phyloP scores from a whole-genome alignment of 1,140 invertebrate genomes.

The Drosophila setifemur region DNA sequence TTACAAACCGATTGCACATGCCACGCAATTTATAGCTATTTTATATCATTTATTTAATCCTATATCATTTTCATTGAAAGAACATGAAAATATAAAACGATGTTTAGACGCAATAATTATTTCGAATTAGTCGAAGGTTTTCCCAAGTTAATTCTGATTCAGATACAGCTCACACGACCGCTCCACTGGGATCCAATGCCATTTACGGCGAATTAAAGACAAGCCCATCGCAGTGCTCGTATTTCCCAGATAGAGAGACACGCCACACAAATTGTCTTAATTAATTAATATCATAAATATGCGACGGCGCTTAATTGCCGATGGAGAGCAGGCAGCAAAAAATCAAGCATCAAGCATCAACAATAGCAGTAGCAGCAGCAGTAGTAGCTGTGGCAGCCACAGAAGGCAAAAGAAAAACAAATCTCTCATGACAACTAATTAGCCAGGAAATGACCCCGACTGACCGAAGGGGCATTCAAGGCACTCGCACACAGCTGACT shows the following conservation, averaged over 20 bases:
- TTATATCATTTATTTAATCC: too few species aligned
- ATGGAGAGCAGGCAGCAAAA: slow-evolving; percentile 27
- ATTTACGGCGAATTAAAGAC: slow-evolving; percentile 27
- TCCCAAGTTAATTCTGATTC: background rate
- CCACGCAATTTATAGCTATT: too few species aligned
- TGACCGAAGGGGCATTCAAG: slow-evolving; percentile 61
- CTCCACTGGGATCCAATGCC: slow-evolving; percentile 25
- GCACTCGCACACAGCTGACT: slow-evolving; percentile 49
- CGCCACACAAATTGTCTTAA: slow-evolving; percentile 70
- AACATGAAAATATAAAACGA: too few species aligned
- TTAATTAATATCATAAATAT: slow-evolving; percentile 79
- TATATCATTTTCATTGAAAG: too few species aligned
- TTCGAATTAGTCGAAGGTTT: too few species aligned
- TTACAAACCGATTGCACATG: too few species aligned
- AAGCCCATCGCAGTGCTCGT: slow-evolving; percentile 36
- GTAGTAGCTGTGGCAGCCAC: background rate
- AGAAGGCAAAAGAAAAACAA: slow-evolving; percentile 31
- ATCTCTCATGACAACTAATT: slow-evolving; percentile 76
- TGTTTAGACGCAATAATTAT: too few species aligned
- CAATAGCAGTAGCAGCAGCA: slow-evolving; percentile 2
- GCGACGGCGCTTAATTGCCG: slow-evolving; percentile 70
- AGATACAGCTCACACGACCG: background rate
- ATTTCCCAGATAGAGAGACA: slow-evolving; percentile 50
- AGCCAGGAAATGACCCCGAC: slow-evolving; percentile 77
- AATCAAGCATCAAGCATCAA: too few species aligned